phyloP scores from a whole-genome alignment of 2,888 invertebrate species.

The Trichopria drosophilae region DNA sequence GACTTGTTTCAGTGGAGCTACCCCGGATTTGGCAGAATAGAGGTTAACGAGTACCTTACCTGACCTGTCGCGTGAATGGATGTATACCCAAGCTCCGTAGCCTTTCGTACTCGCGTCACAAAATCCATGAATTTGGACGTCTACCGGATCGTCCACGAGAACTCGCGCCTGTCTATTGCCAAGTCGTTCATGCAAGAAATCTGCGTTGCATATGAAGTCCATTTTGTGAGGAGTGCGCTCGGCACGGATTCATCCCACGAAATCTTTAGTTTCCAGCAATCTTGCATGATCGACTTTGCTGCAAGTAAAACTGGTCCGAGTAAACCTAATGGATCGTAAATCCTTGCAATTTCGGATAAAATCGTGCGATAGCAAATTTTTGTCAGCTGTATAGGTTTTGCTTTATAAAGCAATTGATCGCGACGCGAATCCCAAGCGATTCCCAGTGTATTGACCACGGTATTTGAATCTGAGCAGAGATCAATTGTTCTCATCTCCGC shows the following conservation, averaged over 20 bases:
- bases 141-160: not conserved
- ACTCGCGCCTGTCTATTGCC: conserved; percentile 12
- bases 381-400: conserved; percentile 1
- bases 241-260: conserved; percentile 33
- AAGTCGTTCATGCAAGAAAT: conserved; percentile 13
- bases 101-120: conserved; percentile 27
- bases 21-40: conserved; percentile 24
- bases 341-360: conserved; percentile 11
- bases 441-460: too few species aligned
- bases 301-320: conserved; percentile 25
- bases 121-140: conserved; percentile 31
- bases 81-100: conserved; percentile 24
- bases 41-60: not conserved
- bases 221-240: conserved; percentile 12
- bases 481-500: too few species aligned
- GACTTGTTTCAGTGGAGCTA: too few species aligned
- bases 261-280: conserved; percentile 27
- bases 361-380: conserved; percentile 2
- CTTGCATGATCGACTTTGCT: conserved; percentile 29
- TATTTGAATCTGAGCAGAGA: too few species aligned
- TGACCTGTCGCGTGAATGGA: conserved; percentile 3
- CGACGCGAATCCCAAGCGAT: conserved; percentile 1
- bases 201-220: conserved; percentile 18
- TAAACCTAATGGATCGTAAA: conserved; percentile 28
- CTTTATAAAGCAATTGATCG: conserved; percentile 6